Evolutionary conservation across 2,113 vertebrate species (phyloP).

Genomic region (Dipodomys ordii): DNA sequence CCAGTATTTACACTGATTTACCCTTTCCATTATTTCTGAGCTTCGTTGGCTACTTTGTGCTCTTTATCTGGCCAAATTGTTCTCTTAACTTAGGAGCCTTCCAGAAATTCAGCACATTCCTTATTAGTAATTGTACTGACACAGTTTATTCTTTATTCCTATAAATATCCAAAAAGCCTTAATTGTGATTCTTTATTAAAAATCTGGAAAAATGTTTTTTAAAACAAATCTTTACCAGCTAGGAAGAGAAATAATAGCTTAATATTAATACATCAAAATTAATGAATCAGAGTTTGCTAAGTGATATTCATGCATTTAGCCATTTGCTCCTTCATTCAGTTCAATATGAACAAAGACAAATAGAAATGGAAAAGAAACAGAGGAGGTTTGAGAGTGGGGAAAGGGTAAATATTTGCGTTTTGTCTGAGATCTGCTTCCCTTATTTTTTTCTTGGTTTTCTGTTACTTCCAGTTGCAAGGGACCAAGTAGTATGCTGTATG

Average conservation of each 20-base stretch:
- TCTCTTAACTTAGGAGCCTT: constrained; percentile 46
- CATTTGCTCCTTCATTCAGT: not conserved
- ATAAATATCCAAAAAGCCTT: not conserved
- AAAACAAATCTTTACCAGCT: not conserved
- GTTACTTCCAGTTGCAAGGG: not conserved
- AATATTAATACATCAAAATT: constrained; percentile 25
- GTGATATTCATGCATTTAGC: not conserved
- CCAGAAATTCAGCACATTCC: constrained; percentile 49
- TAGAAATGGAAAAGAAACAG: not conserved
- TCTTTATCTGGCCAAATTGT: constrained; percentile 61
- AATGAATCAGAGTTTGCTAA: not conserved
- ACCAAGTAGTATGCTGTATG: too few relatives aligned
- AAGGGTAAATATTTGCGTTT: not conserved
- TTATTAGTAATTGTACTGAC: constrained; percentile 40
- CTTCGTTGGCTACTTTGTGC: constrained; percentile 51
- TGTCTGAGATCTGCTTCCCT: not conserved
- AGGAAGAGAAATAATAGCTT: not conserved
- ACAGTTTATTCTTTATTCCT: constrained; percentile 55
- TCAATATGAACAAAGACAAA: not conserved
- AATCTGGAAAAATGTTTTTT: constrained; percentile 24
- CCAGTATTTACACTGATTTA: constrained; percentile 24
- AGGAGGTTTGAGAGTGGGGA: too few relatives aligned
- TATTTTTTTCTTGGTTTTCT: not conserved
- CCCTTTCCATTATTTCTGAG: constrained; percentile 62
- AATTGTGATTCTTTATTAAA: constrained; percentile 14